These are phyloP conservation scores for Drosophila neutralis DNA, from an alignment of 2,888 invertebrate species.

Conservation along the genomic window DNA sequence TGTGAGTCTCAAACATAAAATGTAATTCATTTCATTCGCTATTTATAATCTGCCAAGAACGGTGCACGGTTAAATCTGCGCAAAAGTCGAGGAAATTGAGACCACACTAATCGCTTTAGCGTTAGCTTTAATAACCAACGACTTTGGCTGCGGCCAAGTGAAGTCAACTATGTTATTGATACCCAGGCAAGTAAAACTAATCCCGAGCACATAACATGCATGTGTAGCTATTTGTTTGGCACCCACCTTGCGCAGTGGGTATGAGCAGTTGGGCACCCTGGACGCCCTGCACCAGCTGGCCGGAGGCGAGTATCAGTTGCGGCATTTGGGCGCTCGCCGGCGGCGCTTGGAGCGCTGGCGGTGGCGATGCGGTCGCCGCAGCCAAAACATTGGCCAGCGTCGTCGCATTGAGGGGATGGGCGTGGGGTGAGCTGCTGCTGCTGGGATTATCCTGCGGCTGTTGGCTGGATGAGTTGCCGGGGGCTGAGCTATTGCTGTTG, in stretches of 20 bases:
- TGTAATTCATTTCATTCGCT: background rate
- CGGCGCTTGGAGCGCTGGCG: slow-evolving; percentile 81
- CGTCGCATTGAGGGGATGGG: slow-evolving; percentile 63
- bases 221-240: slow-evolving; percentile 8
- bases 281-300: slow-evolving; percentile 95
- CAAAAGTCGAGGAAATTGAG: slow-evolving; percentile 63
- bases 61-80: background rate
- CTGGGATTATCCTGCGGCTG: slow-evolving; percentile 75
- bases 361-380: slow-evolving; percentile 84
- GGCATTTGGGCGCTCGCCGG: slow-evolving; percentile 88
- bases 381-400: slow-evolving; percentile 82
- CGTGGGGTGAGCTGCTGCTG: slow-evolving; percentile 71
- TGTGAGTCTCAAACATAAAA: background rate
- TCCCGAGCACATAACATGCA: slow-evolving; percentile 19
- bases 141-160: slow-evolving; percentile 39
- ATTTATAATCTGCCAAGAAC: background rate
- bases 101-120: slow-evolving; percentile 65
- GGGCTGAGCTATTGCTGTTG: slow-evolving; percentile 44
- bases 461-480: slow-evolving; percentile 55
- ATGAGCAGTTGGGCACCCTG: slow-evolving; percentile 97
- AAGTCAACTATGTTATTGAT: slow-evolving; percentile 77
- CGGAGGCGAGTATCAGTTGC: slow-evolving; percentile 95
- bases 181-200: slow-evolving; percentile 54
- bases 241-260: slow-evolving; percentile 95
- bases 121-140: slow-evolving; percentile 37